Evolutionary conservation across 2,888 invertebrate species (phyloP), one percentile per base, ranked within the genome.

Genomic region (Thysanoteuthis rhombus): DNA sequence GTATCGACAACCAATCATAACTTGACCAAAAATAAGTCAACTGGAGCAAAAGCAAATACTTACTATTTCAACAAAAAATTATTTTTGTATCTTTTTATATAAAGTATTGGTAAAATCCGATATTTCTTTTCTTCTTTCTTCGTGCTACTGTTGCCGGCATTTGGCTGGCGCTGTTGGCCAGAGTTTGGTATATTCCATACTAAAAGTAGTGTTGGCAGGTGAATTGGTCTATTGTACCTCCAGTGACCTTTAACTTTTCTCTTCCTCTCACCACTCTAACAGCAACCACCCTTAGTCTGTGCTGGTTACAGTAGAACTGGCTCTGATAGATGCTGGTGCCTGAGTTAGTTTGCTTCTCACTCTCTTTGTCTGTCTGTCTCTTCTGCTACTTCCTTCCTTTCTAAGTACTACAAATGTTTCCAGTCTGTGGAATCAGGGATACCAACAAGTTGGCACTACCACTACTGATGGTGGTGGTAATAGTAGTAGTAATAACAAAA

Each of bases 301-400:
- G 42, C 39, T 40, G 45, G 52, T 75, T 75, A n/a, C 40, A 32
- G 16, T 52, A 90, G 90, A 40, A 42, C 16, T 75, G 75, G 75
- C 75, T n/a, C 75, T n/a, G 25, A 52, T 52, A 52, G 52, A 52
- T 52, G n/a, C 42, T 36, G 25, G 40, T 90, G 47, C 38, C 36
- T 52, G 6, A 93, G n/a, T 93, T 58, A 19, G 19, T 32, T 75
- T 90, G 10, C 38, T 39, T 89, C 40, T 93, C 39, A 52, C 89
- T 89, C 93, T 52, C 22, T 40, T 36, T 39, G 19, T 93, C 47
- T 93, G 45, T 45, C 47, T 93, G 39, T 93, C 45, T 93, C 93
- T 47, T 52, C 38, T n/a, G n/a, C 93, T 28, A 36, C 90, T 40
- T 40, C 36, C 42, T 42, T 47, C 75, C 45, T 89, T 91, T 91